Conservation (phyloP, 2,797 vertebrate genomes). For the Clarias laeviceps region DNA sequence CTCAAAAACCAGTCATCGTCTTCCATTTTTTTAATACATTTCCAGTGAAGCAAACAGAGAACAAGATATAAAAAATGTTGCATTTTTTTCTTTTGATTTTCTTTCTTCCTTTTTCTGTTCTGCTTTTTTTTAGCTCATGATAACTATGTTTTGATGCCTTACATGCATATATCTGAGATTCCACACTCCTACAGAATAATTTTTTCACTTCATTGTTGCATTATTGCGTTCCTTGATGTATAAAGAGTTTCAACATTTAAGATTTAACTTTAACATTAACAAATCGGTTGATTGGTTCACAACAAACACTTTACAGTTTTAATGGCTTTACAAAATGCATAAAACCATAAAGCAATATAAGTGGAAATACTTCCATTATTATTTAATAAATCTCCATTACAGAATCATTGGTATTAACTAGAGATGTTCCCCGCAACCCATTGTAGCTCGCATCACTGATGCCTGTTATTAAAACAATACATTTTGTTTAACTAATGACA, state of each 20-base stretch:
- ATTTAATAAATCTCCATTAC: background rate
- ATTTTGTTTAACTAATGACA: background rate
- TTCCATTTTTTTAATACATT: background rate
- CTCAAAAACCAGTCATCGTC: too few relatives aligned
- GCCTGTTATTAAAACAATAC: background rate
- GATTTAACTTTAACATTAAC: conserved; percentile 3
- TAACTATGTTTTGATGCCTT: background rate
- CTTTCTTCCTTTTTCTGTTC: background rate
- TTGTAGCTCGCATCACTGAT: background rate
- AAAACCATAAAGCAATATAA: background rate
- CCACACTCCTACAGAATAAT: background rate
- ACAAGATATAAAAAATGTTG: too few relatives aligned
- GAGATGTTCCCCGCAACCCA: background rate
- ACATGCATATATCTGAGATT: background rate
- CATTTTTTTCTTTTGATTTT: background rate
- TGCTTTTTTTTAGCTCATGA: background rate
- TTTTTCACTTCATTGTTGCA: background rate
- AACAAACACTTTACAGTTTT: background rate
- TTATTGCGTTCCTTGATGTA: background rate
- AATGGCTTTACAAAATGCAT: background rate
- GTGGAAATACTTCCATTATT: background rate
- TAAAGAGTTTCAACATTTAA: background rate
- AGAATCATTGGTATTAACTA: background rate
- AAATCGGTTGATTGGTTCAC: background rate
- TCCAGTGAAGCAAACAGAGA: background rate